These are phyloP conservation scores for Phoronis australis DNA, from an alignment of 2,888 invertebrate species.

Conservation along the genomic window DNA sequence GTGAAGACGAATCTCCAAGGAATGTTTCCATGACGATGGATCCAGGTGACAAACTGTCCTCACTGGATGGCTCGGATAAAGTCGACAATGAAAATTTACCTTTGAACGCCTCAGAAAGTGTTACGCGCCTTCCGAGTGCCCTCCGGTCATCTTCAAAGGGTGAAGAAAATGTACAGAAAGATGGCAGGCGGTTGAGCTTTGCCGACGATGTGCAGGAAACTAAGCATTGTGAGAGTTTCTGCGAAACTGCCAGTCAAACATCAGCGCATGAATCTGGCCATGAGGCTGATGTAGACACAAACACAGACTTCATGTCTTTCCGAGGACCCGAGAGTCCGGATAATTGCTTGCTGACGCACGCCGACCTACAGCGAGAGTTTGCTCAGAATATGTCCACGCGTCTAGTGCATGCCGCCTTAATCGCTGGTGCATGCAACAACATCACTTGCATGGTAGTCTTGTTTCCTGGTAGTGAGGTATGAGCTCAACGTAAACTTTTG, in stretches of 20 bases:
- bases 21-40: background rate
- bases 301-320: constrained; percentile 24
- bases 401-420: constrained; percentile 43
- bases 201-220: no score
- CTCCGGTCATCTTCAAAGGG: background rate
- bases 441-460: constrained; percentile 42
- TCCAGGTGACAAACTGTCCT: background rate
- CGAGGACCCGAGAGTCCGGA: constrained; percentile 23
- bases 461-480: constrained; percentile 37
- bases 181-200: constrained; percentile 18
- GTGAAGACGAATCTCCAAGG: no score
- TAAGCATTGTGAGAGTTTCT: no score
- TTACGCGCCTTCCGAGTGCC: background rate
- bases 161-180: constrained; percentile 4
- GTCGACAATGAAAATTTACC: no score
- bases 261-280: constrained; percentile 25
- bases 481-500: no score
- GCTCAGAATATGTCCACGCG: constrained; percentile 40
- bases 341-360: constrained; percentile 19
- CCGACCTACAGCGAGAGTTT: constrained; percentile 31
- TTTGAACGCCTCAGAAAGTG: no score
- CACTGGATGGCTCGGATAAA: background rate
- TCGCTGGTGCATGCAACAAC: constrained; percentile 47
- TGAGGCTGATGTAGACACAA: constrained; percentile 26
- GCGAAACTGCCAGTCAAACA: constrained; percentile 27